Conservation (phyloP, 2,797 vertebrate genomes). For the Pseudochaenichthys georgianus region DNA sequence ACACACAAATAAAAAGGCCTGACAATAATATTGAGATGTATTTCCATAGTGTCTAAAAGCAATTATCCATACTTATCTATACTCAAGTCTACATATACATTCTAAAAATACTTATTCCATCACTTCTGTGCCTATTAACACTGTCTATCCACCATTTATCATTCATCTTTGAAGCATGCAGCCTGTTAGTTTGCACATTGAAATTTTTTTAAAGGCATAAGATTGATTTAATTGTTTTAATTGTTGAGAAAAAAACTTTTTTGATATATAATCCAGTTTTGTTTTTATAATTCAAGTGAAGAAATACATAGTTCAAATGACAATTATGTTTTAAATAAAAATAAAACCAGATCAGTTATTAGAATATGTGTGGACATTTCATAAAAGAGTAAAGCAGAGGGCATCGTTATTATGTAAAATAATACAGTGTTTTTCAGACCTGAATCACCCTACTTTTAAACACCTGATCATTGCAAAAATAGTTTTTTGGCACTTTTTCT, state of each 20-base stretch:
- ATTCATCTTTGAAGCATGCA: constrained; percentile 21
- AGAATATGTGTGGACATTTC: constrained; percentile 14
- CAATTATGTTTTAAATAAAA: constrained; percentile 9
- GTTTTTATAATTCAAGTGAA: constrained; percentile 13
- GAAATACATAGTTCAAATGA: constrained; percentile 38
- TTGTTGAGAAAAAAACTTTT: constrained; percentile 16
- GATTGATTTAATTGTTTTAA: neutral
- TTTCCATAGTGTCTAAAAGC: constrained; percentile 24
- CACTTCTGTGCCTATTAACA: constrained; percentile 16
- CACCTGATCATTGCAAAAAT: constrained; percentile 49
- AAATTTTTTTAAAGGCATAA: neutral
- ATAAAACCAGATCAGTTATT: constrained; percentile 11
- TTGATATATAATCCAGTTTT: neutral
- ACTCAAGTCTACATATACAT: constrained; percentile 21
- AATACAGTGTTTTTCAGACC: constrained; percentile 21
- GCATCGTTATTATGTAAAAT: constrained; percentile 17
- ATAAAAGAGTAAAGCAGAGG: constrained; percentile 22
- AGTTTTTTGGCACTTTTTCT: constrained; percentile 56
- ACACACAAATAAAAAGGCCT: constrained; percentile 29
- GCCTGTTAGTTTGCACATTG: constrained; percentile 7
- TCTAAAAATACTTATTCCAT: constrained; percentile 1
- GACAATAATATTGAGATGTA: constrained; percentile 35
- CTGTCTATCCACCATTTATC: constrained; percentile 3
- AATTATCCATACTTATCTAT: constrained; percentile 4
- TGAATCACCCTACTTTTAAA: constrained; percentile 11